Percentiles rank a stretch among this genome's conserved stretches.
phyloP scores from a whole-genome alignment of 2,113 vertebrate genomes.

The Pterocles orientalis region DNA sequence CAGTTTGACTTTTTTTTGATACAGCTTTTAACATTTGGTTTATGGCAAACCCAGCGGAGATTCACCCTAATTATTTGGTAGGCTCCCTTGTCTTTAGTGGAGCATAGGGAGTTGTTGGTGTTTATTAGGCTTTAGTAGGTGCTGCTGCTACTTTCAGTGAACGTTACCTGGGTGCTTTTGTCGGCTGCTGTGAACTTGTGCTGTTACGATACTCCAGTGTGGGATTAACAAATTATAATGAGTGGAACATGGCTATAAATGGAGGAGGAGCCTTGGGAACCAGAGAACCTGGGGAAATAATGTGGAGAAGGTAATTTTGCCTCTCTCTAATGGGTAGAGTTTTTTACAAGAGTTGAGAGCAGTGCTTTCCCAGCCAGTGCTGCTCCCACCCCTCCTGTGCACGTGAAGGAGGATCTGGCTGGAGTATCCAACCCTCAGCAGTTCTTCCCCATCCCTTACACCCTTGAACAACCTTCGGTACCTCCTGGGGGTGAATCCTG shows the following conservation, averaged over 20 bases:
- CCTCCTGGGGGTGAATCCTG: not conserved
- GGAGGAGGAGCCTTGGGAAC: not conserved
- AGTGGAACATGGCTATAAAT: not conserved
- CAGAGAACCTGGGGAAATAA: not conserved
- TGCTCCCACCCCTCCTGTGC: not conserved
- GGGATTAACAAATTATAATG: not conserved
- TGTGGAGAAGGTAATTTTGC: not conserved
- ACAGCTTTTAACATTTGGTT: not conserved
- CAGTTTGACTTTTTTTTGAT: not conserved
- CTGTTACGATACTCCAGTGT: not conserved
- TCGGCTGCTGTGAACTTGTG: not conserved
- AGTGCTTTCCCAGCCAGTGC: not conserved
- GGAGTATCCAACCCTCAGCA: not conserved
- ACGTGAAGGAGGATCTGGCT: not conserved
- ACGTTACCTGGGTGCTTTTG: not conserved
- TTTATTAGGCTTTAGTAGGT: not conserved
- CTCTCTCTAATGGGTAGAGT: not conserved
- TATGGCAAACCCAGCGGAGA: constrained; percentile 3
- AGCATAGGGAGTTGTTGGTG: not conserved
- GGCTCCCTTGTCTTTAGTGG: not conserved
- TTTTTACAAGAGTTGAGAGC: not conserved
- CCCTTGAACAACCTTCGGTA: not conserved
- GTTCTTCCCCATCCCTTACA: not conserved
- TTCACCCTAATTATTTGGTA: not conserved
- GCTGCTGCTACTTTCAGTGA: not conserved